Evolutionary conservation across 2,888 invertebrate species (phyloP), one percentile per base, ranked within the genome.

Genomic region (Andrena chrysosceles): DNA sequence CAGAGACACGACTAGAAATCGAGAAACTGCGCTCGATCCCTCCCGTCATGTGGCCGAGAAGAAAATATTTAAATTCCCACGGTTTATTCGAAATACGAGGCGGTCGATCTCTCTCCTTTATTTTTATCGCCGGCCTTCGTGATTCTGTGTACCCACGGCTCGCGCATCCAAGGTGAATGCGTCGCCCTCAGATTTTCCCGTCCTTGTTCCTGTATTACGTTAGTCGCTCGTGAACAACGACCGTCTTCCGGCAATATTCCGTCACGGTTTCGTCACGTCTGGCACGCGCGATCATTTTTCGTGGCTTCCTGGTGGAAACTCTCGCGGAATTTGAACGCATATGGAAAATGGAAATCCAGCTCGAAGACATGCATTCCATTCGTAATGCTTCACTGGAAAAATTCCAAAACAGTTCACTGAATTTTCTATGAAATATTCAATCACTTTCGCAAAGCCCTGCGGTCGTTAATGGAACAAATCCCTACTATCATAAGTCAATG

Each of bases 91-190:
- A 29, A 29, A n/a, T 29, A 42, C 62, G 20, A 42, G 10, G 31
- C 8, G 49, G 7, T 77, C 31, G 35, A 4, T 33, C 20, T 84
- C 59, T 29, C n/a, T 49, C 26, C 54, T 59, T 64, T 83, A 63
- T 64, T 83, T 80, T 80, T 80, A 71, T 23, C 62, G 13, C 0
- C 8, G 66, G 52, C 68, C 71, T 81, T 84, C 35, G 73, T 33
- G 23, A 66, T 67, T 80, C 54, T 52, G 49, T 31, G 35, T 52
- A 66, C 42, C 69, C 20, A 52, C 23, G 54, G n/a, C 42, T 13
- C 76, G 31, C 26, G 60, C 8, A 60, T 49, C 52, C 85, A 85
- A 85, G 85, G 78, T 66, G 76, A 85, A 85, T 31, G 63, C 63
- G 76, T 79, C 64, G 56, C 81, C 54, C 77, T 56, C 29, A 35